Evolutionary conservation across 2,888 invertebrate species (phyloP), one percentile per base, ranked within the genome.

Genomic region (Chromoteleia sp.): DNA sequence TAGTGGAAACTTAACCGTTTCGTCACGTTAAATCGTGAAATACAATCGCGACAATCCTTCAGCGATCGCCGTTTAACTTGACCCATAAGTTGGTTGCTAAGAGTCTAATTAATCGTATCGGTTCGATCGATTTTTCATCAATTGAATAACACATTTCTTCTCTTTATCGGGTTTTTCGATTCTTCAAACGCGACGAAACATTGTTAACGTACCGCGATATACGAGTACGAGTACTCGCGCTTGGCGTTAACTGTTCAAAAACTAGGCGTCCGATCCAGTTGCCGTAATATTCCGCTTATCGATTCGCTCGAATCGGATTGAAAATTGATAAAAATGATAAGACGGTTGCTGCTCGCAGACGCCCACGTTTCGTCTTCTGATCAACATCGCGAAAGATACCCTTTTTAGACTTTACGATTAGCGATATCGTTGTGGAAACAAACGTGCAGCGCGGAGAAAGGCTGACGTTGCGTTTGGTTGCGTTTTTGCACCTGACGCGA

Each of bases 291-390:
- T 6, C 7, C 36, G 33, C 30, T 65, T 67, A 67, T 67, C 68
- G 56, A 68, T 56, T 45, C 7, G 33, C n/a, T 12, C 0, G 17
- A 39, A 68, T 68, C 45, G 50, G 68, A 68, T 45, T 56, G 41
- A 39, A 45, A 41, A 33, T 54, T 56, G 67, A 67, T 67, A 67
- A 67, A 67, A 54, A 10, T 25, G 50, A 52, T 67, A 25, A 39
- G 25, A 48, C 48, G 48, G 36, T 25, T 17, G 15, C 4, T 39
- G 67, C 36, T 17, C 39, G 7, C 39, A 25, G 50, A 50, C 67
- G 41, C 41, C 36, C 39, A 29, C 39, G 25, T 25, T 48, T 52
- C 17, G 5, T 67, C 41, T 52, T 33, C 10, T 4, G 50, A 65
- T 65, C 50, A 30, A 3, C 45, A 29, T 10, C n/a, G 14, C 25